These are phyloP conservation scores for Chroicocephalus ridibundus DNA, from an alignment of 2,113 vertebrate genomes.

Conservation along the genomic window DNA sequence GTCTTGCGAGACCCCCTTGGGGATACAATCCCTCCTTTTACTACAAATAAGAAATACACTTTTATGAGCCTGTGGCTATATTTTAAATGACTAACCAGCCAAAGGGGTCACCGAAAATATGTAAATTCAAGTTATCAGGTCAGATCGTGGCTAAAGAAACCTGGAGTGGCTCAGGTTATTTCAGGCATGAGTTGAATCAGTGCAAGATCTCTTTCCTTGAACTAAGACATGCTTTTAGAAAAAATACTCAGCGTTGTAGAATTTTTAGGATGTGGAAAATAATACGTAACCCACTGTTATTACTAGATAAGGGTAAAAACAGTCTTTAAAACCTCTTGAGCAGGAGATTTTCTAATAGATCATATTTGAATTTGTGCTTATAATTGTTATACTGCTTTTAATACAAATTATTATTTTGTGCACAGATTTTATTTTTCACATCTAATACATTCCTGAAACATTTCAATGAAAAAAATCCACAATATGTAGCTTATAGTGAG, in stretches of 20 bases:
- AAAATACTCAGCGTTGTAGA: not conserved
- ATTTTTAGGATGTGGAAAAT: not conserved
- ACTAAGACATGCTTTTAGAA: not conserved
- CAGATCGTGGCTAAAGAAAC: not conserved
- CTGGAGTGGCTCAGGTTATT: not conserved
- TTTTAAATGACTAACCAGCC: not conserved
- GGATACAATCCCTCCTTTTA: not conserved
- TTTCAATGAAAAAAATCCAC: not conserved
- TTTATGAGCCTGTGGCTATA: not conserved
- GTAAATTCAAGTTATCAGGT: not conserved
- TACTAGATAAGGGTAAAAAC: not conserved
- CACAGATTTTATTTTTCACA: not conserved
- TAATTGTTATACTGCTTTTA: not conserved
- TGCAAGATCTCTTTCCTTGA: not conserved
- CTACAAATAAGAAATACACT: not conserved
- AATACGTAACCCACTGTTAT: not conserved
- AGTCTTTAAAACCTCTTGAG: not conserved
- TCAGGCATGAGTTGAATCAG: not conserved
- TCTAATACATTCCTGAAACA: not conserved
- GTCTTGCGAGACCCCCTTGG: not conserved
- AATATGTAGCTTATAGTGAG: not conserved
- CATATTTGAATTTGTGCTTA: not conserved
- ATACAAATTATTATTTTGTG: not conserved
- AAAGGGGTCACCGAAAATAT: not conserved
- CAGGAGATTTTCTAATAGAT: not conserved